Evolutionary conservation across 2,113 vertebrate genomes (phyloP).

Genomic region (Megalops atlanticus): DNA sequence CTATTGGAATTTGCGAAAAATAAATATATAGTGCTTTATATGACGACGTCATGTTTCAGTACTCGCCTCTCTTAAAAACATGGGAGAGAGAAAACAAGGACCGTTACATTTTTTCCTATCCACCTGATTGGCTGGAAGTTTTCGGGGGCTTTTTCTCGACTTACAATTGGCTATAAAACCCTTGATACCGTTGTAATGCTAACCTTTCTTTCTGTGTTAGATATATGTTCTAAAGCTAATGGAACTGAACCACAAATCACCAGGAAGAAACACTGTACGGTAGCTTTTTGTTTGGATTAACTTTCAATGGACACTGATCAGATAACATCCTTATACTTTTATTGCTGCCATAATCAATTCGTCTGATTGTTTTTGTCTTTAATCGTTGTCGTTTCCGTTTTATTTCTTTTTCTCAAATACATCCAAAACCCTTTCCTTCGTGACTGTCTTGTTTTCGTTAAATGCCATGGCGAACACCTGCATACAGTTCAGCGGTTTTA

Average conservation of each 20-base stretch:
- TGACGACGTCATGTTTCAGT: too few relatives aligned
- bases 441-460: slow-evolving; percentile 24
- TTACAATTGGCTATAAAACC: slow-evolving; percentile 52
- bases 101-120: slow-evolving; percentile 12
- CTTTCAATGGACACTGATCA: slow-evolving; percentile 21
- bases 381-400: not conserved
- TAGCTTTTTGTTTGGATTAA: slow-evolving; percentile 49
- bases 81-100: not conserved
- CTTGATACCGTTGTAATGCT: slow-evolving; percentile 21
- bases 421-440: too few relatives aligned
- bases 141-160: slow-evolving; percentile 11
- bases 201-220: slow-evolving; percentile 33
- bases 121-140: slow-evolving; percentile 64
- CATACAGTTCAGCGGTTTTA: slow-evolving; percentile 84
- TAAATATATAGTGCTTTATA: too few relatives aligned
- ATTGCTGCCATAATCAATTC: not conserved
- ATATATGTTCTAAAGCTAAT: slow-evolving; percentile 24
- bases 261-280: not conserved
- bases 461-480: slow-evolving; percentile 85
- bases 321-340: not conserved
- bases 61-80: too few relatives aligned
- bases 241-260: slow-evolving; percentile 38
- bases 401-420: slow-evolving; percentile 29
- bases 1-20: too few relatives aligned
- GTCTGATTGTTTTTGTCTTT: not conserved